Percentiles rank a stretch among this genome's conserved stretches.
Evolutionary conservation across 2,113 vertebrate species (phyloP).

Genomic region (human (Homo sapiens)): DNA sequence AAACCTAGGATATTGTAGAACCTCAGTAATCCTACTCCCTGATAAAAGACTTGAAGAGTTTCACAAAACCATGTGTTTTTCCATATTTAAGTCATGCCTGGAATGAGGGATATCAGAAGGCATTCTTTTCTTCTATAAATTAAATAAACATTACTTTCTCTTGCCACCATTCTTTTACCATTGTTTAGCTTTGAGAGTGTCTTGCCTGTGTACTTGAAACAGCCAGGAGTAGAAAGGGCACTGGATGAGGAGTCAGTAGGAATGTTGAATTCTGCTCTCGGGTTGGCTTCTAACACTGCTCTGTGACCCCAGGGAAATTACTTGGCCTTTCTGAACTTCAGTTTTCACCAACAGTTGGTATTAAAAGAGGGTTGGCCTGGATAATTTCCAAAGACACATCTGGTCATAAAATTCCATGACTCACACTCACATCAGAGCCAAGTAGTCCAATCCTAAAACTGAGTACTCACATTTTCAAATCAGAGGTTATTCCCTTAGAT

Average conservation of each 20-base stretch:
- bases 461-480: slow-evolving; percentile 33
- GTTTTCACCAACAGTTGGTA: background rate
- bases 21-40: background rate
- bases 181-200: background rate
- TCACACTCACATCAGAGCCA: background rate
- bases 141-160: background rate
- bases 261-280: background rate
- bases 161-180: background rate
- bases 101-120: background rate
- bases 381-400: background rate
- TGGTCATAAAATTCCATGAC: background rate
- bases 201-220: background rate
- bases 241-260: background rate
- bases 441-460: background rate
- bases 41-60: background rate
- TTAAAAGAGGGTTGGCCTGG: background rate
- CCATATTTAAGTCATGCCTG: background rate
- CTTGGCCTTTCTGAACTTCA: slow-evolving; percentile 2
- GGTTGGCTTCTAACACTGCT: background rate
- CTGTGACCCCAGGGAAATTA: background rate
- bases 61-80: slow-evolving; percentile 1
- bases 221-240: background rate
- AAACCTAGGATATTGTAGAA: background rate
- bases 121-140: background rate
- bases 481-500: slow-evolving; percentile 30